phyloP scores from a whole-genome alignment of 2,888 invertebrate genomes.

The Pyrocoelia pectoralis region DNA sequence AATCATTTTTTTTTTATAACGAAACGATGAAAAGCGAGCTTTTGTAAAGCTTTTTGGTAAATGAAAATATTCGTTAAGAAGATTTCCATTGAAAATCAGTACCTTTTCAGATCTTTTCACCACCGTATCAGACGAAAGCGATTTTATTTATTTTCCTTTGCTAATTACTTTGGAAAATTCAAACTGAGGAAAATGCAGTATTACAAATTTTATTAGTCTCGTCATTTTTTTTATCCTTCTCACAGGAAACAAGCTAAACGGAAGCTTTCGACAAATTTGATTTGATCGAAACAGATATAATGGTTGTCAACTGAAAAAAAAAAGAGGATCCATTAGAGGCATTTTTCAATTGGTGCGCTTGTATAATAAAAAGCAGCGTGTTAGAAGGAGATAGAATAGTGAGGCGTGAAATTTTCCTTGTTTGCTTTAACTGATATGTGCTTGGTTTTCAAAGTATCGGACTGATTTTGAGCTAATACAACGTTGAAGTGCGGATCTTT shows the following conservation, averaged over 20 bases:
- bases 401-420: slow-evolving; percentile 13
- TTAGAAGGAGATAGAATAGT: background rate
- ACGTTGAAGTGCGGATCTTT: slow-evolving; percentile 36
- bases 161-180: background rate
- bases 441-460: slow-evolving; percentile 27
- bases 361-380: background rate
- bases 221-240: background rate
- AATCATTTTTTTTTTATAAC: too few relatives aligned
- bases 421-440: slow-evolving; percentile 34
- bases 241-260: background rate
- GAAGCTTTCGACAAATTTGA: background rate
- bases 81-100: background rate
- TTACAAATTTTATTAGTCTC: too few relatives aligned
- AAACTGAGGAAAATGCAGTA: background rate
- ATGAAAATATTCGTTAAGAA: too few relatives aligned
- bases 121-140: background rate
- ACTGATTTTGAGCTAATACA: slow-evolving; percentile 36
- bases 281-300: background rate
- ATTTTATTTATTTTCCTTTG: background rate
- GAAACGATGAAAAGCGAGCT: too few relatives aligned
- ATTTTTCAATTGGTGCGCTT: background rate
- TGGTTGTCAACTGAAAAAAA: slow-evolving; percentile 1
- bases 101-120: background rate
- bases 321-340: background rate
- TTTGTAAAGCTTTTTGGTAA: too few relatives aligned